Evolutionary conservation across 2,113 vertebrate genomes (phyloP), one percentile per base, ranked within the genome.

Genomic region (Mastomys coucha): DNA sequence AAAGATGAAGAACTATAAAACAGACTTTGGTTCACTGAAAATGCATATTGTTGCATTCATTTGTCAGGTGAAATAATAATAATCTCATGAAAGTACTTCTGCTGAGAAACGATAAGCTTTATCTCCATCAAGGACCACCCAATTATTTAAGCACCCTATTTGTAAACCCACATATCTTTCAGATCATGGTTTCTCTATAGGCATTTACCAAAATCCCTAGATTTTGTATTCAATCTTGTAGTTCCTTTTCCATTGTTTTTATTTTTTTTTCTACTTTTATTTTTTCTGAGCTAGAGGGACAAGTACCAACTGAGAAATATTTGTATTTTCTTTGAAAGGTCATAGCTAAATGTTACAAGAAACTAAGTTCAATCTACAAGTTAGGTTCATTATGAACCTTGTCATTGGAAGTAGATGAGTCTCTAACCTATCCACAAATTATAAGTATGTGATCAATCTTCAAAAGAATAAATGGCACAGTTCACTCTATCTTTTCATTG

Each of bases 161-260:
- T 67, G 69, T 63, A 96, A 95, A 94, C 65, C 60, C 45, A 56
- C 24, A 91, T 93, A n/a, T 22, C 92, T 96, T 97, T 90, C 81
- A 91, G 65, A 96, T 95, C n/a, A 92, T 70, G 42, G n/a, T 76
- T 97, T 97, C 91, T 92, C 31, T 82, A 78, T 78, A 84, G 96
- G 91, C 39, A 93, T 26, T 93, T 88, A 92, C 26, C 42, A 81
- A 94, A 80, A 77, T 6, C 19, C 28, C 17, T 67, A 73, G 45
- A 39, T 8, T 85, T 97, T 92, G 9, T 84, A 93, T 87, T 91
- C 31, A 91, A 60, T 69, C 89, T 89, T 91, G 14, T 76, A 22
- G 65, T 77, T 94, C 16, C 84, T 91, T 75, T 93, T 82, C 63
- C 10, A 77, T 19, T 93, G 16, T 49, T 7, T 53, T 36, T n/a